phyloP scores from a whole-genome alignment of 2,797 vertebrate species.

The Dryobates pubescens region DNA sequence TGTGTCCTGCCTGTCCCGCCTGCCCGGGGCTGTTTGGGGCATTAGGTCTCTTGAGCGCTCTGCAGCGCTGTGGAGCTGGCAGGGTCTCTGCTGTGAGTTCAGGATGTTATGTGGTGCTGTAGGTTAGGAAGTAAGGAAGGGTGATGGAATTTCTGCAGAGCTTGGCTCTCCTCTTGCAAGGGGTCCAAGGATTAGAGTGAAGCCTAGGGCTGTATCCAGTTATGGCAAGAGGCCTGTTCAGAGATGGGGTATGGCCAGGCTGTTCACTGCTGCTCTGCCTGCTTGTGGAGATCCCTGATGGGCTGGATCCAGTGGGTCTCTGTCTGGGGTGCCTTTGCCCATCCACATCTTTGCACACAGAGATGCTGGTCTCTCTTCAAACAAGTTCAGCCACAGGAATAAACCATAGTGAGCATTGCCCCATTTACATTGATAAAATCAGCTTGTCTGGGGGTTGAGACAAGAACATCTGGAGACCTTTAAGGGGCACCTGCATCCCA shows the following conservation, averaged over 20 bases:
- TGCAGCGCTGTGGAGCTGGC: not conserved
- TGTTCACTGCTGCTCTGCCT: not conserved
- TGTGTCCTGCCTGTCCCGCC: not conserved
- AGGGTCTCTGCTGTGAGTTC: not conserved
- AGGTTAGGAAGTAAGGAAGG: not conserved
- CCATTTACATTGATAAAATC: not conserved
- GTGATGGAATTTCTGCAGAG: not conserved
- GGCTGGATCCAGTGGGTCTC: not conserved
- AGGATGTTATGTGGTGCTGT: not conserved
- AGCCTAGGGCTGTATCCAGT: not conserved
- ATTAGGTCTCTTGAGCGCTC: accelerated
- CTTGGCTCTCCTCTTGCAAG: not conserved
- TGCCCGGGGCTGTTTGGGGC: not conserved
- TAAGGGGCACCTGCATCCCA: not conserved
- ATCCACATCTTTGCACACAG: not conserved
- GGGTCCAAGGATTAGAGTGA: not conserved
- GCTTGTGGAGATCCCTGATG: not conserved
- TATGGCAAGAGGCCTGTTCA: not conserved
- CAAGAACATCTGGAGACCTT: not conserved
- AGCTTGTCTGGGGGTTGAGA: not conserved
- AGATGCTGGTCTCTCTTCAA: not conserved
- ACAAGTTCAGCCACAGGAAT: not conserved
- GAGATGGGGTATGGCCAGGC: not conserved
- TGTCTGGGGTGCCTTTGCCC: not conserved
- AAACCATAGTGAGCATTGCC: not conserved